Base-by-base conservation (phyloP, 2,888 invertebrate genomes). In the Nymphalis c-album region DNA sequence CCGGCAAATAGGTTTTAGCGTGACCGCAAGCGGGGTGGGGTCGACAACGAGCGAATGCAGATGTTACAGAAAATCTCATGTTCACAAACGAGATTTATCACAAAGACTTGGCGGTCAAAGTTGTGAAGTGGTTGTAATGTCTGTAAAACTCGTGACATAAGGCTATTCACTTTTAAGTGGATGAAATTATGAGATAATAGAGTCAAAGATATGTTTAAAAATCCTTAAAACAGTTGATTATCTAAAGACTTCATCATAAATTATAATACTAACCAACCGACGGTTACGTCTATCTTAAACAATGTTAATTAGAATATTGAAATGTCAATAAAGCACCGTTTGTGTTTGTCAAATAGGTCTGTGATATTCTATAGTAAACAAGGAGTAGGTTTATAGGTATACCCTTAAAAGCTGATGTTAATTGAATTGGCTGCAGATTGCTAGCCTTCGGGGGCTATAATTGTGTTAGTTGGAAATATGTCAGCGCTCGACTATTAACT, bases 391-490 rank as follows among this genome's bases (percentile, higher is more conserved):
- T 64, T 45, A 51, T 58, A 59, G 63, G 55, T 67, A 48, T 62
- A 55, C 59, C 60, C 64, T 87, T 87, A 89, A 89, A 89, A 87
- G 87, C 84, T 85, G 85, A 86, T 87, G 88, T 84, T 90, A 89
- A 90, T 90, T 89, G 86, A 90, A 90, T 90, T 84, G 85, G 85
- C 84, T 85, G 85, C 88, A 86, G 90, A 91, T 90, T 89, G 89
- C 90, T 84, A 85, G 84, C 84, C 78, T 84, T 80, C 76, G 79
- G 71, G 40, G 84, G 78, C 77, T 77, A 86, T 71, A 71, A 69
- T 71, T 71, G 66, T 66, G 68, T 71, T 71, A 65, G 65, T 68
- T 62, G 73, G 68, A 68, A 71, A 71, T 68, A 71, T 69, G 69
- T 69, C 69, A 64, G 71, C 65, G 50, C 65, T 58, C 63, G 63